Evolutionary conservation across 2,888 invertebrate species (phyloP).

Genomic region (Vandiemenella viatica): DNA sequence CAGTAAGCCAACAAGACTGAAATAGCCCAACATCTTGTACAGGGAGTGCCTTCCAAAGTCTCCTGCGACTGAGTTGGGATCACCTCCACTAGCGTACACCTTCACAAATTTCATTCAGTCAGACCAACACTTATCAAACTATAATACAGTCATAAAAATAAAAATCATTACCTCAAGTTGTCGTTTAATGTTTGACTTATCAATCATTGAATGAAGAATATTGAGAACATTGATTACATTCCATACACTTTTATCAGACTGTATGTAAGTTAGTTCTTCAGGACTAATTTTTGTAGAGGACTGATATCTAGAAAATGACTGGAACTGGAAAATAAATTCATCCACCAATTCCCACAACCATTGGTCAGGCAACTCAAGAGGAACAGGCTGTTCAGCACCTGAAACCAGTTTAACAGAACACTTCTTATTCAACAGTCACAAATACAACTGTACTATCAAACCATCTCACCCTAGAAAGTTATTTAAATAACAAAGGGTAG

Average conservation of each 20-base stretch:
- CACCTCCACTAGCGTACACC: constrained; percentile 66
- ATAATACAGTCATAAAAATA: neutral
- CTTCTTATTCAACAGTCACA: constrained; percentile 1
- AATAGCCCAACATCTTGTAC: constrained; percentile 99
- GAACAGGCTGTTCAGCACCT: constrained; percentile 67
- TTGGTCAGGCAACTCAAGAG: constrained; percentile 85
- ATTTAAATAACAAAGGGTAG: neutral
- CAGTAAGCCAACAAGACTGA: constrained; percentile 87
- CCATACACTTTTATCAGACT: constrained; percentile 83
- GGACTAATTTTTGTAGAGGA: constrained; percentile 57
- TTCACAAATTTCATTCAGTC: constrained; percentile 8
- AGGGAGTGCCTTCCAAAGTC: constrained; percentile 90
- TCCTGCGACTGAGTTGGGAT: constrained; percentile 86
- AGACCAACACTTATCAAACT: neutral
- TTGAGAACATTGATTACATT: constrained; percentile 95
- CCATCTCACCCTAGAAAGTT: neutral
- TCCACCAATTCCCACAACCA: constrained; percentile 99
- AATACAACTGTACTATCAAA: neutral
- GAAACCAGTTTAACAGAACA: constrained; percentile 6
- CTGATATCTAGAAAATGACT: constrained; percentile 75
- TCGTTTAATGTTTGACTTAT: constrained; percentile 94
- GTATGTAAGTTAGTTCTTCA: constrained; percentile 63
- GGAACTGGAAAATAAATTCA: constrained; percentile 97
- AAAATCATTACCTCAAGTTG: constrained; percentile 65
- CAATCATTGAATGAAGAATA: constrained; percentile 92